phyloP scores from a whole-genome alignment of 2,113 vertebrate genomes.

The Entomyzon cyanotis region DNA sequence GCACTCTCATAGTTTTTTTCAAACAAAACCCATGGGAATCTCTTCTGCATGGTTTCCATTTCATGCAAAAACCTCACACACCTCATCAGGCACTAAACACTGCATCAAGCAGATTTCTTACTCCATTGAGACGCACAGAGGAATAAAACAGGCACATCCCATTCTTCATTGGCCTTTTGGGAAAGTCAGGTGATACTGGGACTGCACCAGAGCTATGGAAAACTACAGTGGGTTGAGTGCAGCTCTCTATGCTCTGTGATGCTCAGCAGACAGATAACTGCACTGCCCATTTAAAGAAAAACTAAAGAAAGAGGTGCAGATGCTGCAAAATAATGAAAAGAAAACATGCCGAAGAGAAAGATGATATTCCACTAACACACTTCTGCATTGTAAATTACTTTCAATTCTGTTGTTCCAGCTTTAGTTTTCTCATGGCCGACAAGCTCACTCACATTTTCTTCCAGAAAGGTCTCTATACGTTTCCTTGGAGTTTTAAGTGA shows the following conservation, averaged over 20 bases:
- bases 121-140: not conserved
- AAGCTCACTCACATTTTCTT: not conserved
- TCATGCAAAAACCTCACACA: slow-evolving; percentile 22
- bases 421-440: not conserved
- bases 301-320: not conserved
- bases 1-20: not conserved
- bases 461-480: not conserved
- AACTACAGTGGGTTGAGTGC: not conserved
- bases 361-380: not conserved
- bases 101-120: slow-evolving; percentile 22
- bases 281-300: not conserved
- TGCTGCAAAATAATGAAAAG: not conserved
- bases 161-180: not conserved
- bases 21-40: not conserved
- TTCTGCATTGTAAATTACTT: not conserved
- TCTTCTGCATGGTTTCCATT: slow-evolving; percentile 25
- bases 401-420: not conserved
- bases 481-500: not conserved
- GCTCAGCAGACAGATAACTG: not conserved
- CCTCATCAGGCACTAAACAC: slow-evolving; percentile 30
- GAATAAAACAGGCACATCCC: not conserved
- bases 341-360: not conserved
- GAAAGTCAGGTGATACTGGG: not conserved
- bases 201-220: not conserved
- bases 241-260: not conserved